Evolutionary conservation across 1,140 invertebrate genomes (phyloP).

Genomic region (Drosophila ercepeae): DNA sequence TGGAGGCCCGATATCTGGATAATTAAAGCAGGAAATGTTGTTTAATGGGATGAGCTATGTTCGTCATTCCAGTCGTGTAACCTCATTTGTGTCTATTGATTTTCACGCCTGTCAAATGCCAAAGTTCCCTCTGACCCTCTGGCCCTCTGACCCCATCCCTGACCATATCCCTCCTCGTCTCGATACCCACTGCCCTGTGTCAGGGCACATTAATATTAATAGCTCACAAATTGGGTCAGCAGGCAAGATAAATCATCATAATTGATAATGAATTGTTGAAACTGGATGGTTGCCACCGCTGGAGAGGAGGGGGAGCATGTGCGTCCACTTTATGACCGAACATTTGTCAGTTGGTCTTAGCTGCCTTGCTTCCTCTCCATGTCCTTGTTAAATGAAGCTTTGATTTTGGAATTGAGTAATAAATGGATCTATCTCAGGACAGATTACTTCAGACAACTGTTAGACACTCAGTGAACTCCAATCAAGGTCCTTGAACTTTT

Average conservation of each 20-base stretch:
- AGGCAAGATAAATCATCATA: conserved; percentile 79
- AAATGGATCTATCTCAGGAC: conserved; percentile 24
- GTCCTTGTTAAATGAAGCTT: conserved; percentile 24
- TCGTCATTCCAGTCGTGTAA: neutral
- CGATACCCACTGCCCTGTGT: conserved; percentile 2
- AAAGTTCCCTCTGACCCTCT: conserved; percentile 14
- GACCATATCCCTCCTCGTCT: conserved; percentile 19
- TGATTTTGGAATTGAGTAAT: conserved; percentile 45
- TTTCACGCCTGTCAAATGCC: conserved; percentile 51
- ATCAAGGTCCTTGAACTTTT: neutral
- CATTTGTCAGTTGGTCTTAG: conserved; percentile 38
- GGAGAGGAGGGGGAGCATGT: neutral
- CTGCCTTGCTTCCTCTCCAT: neutral
- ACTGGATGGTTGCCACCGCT: conserved; percentile 14
- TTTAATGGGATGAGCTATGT: conserved; percentile 3
- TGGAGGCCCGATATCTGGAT: conserved; percentile 93
- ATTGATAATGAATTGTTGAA: conserved; percentile 80
- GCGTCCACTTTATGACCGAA: conserved; percentile 27
- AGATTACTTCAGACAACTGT: neutral
- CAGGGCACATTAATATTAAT: conserved; percentile 72
- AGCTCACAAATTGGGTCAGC: conserved; percentile 77
- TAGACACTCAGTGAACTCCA: neutral
- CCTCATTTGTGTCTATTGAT: conserved; percentile 31
- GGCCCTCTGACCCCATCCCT: conserved; percentile 9
- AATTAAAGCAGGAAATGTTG: neutral